A percentile compares a stretch with the other conserved stretches of the same genome.
phyloP scores from a whole-genome alignment of 2,888 invertebrate species.

The Papilio protenor region DNA sequence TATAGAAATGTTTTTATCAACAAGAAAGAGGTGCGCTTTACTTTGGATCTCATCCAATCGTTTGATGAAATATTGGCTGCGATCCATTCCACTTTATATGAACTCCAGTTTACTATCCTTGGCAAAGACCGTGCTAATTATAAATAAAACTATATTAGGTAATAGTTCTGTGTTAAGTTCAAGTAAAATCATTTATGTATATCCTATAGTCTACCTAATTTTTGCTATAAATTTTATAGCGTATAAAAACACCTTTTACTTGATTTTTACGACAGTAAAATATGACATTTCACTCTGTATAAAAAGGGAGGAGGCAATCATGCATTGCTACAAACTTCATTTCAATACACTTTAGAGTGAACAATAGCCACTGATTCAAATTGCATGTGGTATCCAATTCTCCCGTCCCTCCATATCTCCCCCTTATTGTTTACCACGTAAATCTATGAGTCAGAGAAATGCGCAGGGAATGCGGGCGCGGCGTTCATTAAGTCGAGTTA shows the following conservation, averaged over 20 bases:
- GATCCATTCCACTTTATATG: slow-evolving; percentile 22
- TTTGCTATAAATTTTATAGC: no score
- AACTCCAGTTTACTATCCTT: slow-evolving; percentile 15
- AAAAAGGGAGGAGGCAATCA: background rate
- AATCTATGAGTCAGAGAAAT: slow-evolving; percentile 44
- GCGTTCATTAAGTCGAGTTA: slow-evolving; percentile 37
- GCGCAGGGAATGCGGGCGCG: slow-evolving; percentile 45
- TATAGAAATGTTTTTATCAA: background rate
- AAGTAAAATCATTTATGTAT: no score
- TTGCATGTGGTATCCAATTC: slow-evolving; percentile 26
- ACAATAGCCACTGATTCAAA: slow-evolving; percentile 28
- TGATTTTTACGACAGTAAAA: no score
- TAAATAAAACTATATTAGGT: background rate
- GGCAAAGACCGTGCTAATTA: background rate
- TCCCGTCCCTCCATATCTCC: background rate
- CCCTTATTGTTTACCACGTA: slow-evolving; percentile 33
- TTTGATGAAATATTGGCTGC: slow-evolving; percentile 22
- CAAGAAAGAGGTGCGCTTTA: background rate
- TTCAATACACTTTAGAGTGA: slow-evolving; percentile 29
- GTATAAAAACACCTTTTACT: no score
- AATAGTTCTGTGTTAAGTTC: no score
- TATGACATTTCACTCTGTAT: background rate
- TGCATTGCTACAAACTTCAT: background rate
- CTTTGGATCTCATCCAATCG: slow-evolving; percentile 15
- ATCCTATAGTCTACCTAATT: no score